phyloP scores from a whole-genome alignment of 2,888 invertebrate species.

The Drosophila differens region DNA sequence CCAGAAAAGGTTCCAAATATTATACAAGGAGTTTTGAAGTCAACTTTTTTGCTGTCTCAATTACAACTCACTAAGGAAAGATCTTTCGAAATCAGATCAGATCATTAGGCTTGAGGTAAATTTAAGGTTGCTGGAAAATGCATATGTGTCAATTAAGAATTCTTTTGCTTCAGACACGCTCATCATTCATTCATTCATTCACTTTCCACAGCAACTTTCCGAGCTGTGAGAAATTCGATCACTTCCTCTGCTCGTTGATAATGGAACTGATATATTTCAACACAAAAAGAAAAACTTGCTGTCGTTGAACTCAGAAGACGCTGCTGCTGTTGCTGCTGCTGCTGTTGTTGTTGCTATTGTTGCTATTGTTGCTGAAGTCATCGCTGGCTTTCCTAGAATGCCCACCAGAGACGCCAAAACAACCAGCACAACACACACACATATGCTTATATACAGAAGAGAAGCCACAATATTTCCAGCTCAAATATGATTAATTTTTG shows the following conservation, averaged over 20 bases:
- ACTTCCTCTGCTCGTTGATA: constrained; percentile 61
- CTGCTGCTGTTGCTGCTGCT: constrained; percentile 14
- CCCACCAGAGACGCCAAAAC: constrained; percentile 54
- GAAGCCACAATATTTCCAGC: constrained; percentile 62
- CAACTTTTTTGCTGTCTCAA: background rate
- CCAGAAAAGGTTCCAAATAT: background rate
- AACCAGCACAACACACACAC: constrained; percentile 1
- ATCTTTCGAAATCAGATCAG: background rate
- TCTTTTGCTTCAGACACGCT: constrained; percentile 27
- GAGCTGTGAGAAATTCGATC: constrained; percentile 54
- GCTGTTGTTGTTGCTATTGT: constrained; percentile 12
- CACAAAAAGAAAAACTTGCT: constrained; percentile 20
- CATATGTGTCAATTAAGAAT: constrained; percentile 41
- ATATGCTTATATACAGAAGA: background rate
- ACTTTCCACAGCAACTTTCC: constrained; percentile 34
- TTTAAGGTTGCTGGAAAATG: constrained; percentile 14
- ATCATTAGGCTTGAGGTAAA: background rate
- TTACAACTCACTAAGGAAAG: background rate
- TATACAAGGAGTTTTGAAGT: background rate
- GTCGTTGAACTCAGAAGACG: constrained; percentile 51
- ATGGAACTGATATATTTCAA: constrained; percentile 55
- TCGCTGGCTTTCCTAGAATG: constrained; percentile 54
- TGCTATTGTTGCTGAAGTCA: constrained; percentile 37
- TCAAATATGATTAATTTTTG: constrained; percentile 75
- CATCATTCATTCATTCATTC: constrained; percentile 24